Percentiles rank a stretch among this genome's conserved stretches.
Conservation (phyloP, 2,888 invertebrate genomes). For the Arenicola marina region DNA sequence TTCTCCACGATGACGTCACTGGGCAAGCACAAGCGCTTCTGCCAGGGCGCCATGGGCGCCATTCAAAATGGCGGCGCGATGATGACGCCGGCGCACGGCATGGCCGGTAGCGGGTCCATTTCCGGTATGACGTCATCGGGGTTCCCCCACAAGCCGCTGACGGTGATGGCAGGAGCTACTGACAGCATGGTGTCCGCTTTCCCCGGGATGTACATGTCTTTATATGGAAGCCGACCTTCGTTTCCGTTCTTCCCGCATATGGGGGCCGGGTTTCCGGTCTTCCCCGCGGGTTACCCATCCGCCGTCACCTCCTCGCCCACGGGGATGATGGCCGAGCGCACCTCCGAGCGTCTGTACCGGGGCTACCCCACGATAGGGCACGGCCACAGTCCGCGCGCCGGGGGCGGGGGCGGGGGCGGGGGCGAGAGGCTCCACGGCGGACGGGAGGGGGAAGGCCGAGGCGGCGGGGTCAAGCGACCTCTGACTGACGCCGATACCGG, state of each 20-base stretch:
- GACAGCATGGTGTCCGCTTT: conserved; percentile 7
- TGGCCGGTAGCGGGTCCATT: not conserved
- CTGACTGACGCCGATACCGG: conserved; percentile 42
- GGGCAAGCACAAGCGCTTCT: conserved; percentile 94
- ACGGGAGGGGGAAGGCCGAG: no score
- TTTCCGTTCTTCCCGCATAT: conserved; percentile 49
- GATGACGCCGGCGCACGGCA: not conserved
- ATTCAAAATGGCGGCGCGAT: not conserved
- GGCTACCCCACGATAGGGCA: no score
- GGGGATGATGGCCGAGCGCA: not conserved
- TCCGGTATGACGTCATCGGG: not conserved
- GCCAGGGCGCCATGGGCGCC: conserved; percentile 74
- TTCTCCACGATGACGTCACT: conserved; percentile 90
- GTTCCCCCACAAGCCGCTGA: not conserved
- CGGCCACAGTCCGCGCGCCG: no score
- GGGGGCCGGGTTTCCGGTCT: conserved; percentile 25
- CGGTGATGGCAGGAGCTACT: no score
- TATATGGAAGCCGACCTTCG: conserved; percentile 43
- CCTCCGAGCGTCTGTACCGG: conserved; percentile 14
- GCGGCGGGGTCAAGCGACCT: no score
- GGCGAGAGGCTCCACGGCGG: no score
- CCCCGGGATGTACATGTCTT: conserved; percentile 41
- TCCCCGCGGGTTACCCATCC: conserved; percentile 26
- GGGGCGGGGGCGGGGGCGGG: no score
- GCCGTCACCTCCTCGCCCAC: conserved; percentile 23